A percentile compares a stretch with the other conserved stretches of the same genome.
Evolutionary conservation across 2,888 invertebrate species (phyloP).

Genomic region (Tachina lurida): DNA sequence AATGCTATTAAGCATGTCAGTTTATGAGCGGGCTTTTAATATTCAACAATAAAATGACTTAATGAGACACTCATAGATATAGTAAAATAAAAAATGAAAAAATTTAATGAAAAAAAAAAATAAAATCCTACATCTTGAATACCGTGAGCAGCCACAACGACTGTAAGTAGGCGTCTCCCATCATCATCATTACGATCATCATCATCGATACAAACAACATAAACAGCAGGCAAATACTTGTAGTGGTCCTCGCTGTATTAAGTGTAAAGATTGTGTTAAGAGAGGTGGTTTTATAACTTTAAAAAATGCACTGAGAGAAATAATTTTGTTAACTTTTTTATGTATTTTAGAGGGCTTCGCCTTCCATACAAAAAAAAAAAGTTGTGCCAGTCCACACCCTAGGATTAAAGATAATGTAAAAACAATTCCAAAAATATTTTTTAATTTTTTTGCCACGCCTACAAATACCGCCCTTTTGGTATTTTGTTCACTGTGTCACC

Average conservation of each 20-base stretch:
- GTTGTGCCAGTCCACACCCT: no score
- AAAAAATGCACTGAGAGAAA: slow-evolving; percentile 7
- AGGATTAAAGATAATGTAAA: no score
- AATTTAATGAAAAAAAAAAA: background rate
- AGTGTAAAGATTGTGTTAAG: slow-evolving; percentile 3
- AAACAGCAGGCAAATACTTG: slow-evolving; percentile 17
- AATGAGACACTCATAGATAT: slow-evolving; percentile 67
- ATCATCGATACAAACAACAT: background rate
- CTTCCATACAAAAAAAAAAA: no score
- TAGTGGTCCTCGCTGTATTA: slow-evolving; percentile 17
- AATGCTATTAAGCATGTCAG: slow-evolving; percentile 57
- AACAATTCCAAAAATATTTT: no score
- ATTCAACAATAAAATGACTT: slow-evolving; percentile 70
- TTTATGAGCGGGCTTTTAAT: slow-evolving; percentile 66
- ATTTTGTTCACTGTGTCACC: no score
- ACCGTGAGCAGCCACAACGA: background rate
- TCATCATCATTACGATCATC: slow-evolving; percentile 4
- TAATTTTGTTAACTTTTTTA: no score
- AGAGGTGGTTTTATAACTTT: background rate
- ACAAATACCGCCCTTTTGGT: no score
- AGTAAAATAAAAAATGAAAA: background rate
- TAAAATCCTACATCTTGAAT: slow-evolving; percentile 1
- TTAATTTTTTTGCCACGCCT: no score
- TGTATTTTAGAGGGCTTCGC: no score
- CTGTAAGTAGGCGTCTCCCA: slow-evolving; percentile 39